Evolutionary conservation across 23 tunicate species (phyloP).

Genomic region (Diplosoma virens): DNA sequence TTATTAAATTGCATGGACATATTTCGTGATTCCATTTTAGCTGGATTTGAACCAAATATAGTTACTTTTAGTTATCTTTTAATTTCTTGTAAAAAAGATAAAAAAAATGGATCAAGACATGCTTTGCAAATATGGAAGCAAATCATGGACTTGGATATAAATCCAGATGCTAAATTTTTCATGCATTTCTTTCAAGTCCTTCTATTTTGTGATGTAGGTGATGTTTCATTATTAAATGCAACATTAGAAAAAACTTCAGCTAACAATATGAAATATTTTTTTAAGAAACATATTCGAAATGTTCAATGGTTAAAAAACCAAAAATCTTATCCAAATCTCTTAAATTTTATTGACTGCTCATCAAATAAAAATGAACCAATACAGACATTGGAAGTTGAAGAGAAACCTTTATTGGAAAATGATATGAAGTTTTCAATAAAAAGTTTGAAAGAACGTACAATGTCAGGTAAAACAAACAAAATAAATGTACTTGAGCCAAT

Average conservation of each 20-base stretch:
- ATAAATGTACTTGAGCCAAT: neutral
- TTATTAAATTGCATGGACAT: constrained; percentile 37
- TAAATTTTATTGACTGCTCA: neutral
- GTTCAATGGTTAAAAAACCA: constrained; percentile 75
- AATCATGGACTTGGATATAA: constrained; percentile 39
- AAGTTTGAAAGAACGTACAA: too few relatives aligned
- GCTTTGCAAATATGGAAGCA: constrained; percentile 61
- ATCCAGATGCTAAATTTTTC: constrained; percentile 44
- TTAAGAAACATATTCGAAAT: constrained; percentile 42
- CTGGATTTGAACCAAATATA: constrained; percentile 70
- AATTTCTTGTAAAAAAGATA: constrained; percentile 21
- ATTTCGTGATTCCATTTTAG: constrained; percentile 52
- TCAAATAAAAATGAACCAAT: neutral
- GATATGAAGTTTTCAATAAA: too few relatives aligned
- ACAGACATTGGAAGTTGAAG: neutral
- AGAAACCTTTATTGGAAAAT: too few relatives aligned
- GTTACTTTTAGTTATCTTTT: constrained; percentile 45
- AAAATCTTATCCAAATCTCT: constrained; percentile 27
- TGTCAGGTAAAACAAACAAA: too few relatives aligned
- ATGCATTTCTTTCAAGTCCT: constrained; percentile 42
- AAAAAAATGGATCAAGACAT: constrained; percentile 49
- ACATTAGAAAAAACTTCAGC: neutral
- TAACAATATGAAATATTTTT: constrained; percentile 18
- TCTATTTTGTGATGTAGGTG: constrained; percentile 53
- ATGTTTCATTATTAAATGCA: constrained; percentile 28